Evolutionary conservation across 2,113 vertebrate species (phyloP), one percentile per base, ranked within the genome.

Genomic region (Lipotes vexillifer): DNA sequence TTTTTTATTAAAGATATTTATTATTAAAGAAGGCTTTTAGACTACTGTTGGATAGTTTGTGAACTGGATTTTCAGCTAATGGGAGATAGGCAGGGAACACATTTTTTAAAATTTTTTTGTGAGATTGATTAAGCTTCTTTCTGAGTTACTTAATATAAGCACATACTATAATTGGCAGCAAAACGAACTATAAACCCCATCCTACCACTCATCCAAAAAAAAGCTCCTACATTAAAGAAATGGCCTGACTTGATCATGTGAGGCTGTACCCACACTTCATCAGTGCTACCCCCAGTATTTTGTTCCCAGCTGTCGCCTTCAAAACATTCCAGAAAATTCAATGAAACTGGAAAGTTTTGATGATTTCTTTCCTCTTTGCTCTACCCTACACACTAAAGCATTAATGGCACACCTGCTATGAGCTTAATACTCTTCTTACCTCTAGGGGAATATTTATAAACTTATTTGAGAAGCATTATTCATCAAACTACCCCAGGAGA

Each of bases 401-500:
- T 83, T 91, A 92, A 77, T n/a, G 80, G 94, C 95, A 90, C 74
- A 98, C 87, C 86, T 97, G 95, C 96, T 94, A 57, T 55, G 89
- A 96, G 87, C 38, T 86, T 93, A 84, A 92, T 97, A 94, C 74
- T 89, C 91, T 80, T 63, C 92, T 96, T 96, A 88, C 80, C 84
- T 97, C 93, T 82, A 36, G 80, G 84, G 90, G 52, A 95, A 90
- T 97, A 84, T 92, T 96, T 93, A 80, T 89, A 92, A 87, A 85
- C 93, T 88, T 94, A 88, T 25, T 94, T 96, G 96, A 96, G 96
- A 96, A 96, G 74, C 80, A 96, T 97, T 97, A 97, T 94, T 97
- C 97, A 94, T 97, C 94, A 93, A 25, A 97, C 94, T 97, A 85
- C 83, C 93, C 93, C 86, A 93, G 84, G 83, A 96, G 93, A 96